Evolutionary conservation across 2,113 vertebrate species (phyloP), one percentile per base, ranked within the genome.

Genomic region (Periophthalmodon schlosseri): DNA sequence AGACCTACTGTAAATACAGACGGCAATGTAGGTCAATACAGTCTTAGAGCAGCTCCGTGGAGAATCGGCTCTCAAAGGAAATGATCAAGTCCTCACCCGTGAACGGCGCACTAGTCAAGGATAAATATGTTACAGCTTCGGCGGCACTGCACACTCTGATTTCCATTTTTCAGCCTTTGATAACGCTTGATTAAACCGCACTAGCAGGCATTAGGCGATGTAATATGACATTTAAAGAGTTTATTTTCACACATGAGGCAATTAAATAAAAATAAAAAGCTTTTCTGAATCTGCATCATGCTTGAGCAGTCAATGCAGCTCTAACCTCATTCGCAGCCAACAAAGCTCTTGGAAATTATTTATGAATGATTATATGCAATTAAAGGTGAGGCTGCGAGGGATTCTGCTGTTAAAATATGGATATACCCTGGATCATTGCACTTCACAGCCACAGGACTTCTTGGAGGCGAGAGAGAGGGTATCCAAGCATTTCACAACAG

Each of bases 11-110:
- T 47, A 79, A 89, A 85, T 74, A 81, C 60, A 72, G 74, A 60
- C 76, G 85, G 69, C 56, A 82, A 84, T 80, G 73, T 86, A 80
- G 86, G 89, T 87, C 86, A 87, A 63, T 70, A 52, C 70, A 74
- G 81, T 83, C 70, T 87, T 82, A 77, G 52, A 77, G 79, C 72
- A 66, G 68, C 72, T 76, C 72, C 58, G 7, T 66, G 73, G 50
- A 81, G 80, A 83, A 82, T 72, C 57, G 33, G 9, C 64, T 49
- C 68, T 72, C 64, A 83, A 80, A 81, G 77, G 73, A 56, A 68
- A 52, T 52, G 14, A 39, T 33, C 39, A 82, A 78, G 66, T 63
- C 70, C 70, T 69, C 49, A 70, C 68, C 46, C 68, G 56, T 69
- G 72, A 87, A 81, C 79, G 61, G 79, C 36, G 70, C 71, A 52